Evolutionary conservation across 2,888 invertebrate species (phyloP).

Genomic region (Philaethria dido): DNA sequence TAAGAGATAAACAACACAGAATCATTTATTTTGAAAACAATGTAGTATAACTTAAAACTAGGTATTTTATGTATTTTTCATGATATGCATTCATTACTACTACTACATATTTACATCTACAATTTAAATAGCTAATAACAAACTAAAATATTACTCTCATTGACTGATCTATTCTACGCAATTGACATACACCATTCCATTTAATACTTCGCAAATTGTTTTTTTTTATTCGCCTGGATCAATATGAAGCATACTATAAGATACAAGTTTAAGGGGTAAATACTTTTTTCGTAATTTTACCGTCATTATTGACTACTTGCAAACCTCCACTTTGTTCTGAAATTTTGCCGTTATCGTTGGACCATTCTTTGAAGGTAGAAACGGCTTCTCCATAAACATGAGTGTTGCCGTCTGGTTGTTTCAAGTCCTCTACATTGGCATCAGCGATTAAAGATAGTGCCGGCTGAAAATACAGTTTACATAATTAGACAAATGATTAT

Average conservation of each 20-base stretch:
- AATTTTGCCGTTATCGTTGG: slow-evolving; percentile 84
- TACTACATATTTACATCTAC: neutral
- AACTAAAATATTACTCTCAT: slow-evolving; percentile 1
- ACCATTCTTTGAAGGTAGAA: slow-evolving; percentile 84
- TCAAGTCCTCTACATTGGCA: slow-evolving; percentile 47
- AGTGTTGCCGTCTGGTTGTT: slow-evolving; percentile 56
- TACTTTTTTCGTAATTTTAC: slow-evolving; percentile 85
- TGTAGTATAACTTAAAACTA: neutral
- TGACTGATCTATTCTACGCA: neutral
- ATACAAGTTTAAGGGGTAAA: slow-evolving; percentile 44
- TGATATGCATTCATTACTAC: slow-evolving; percentile 16
- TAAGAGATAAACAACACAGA: neutral
- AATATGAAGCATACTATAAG: neutral
- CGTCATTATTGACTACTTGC: slow-evolving; percentile 88
- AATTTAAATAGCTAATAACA: slow-evolving; percentile 16
- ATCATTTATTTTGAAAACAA: neutral
- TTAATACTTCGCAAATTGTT: neutral
- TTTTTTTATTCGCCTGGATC: neutral
- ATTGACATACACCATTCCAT: neutral
- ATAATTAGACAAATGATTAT: too few relatives aligned
- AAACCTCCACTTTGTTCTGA: slow-evolving; percentile 84
- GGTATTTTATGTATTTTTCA: neutral
- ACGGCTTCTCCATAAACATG: slow-evolving; percentile 85
- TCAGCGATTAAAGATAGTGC: slow-evolving; percentile 9
- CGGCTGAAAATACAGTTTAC: slow-evolving; percentile 18